Evolutionary conservation across 2,888 invertebrate genomes (phyloP).

Genomic region (Drosophila mulleri): DNA sequence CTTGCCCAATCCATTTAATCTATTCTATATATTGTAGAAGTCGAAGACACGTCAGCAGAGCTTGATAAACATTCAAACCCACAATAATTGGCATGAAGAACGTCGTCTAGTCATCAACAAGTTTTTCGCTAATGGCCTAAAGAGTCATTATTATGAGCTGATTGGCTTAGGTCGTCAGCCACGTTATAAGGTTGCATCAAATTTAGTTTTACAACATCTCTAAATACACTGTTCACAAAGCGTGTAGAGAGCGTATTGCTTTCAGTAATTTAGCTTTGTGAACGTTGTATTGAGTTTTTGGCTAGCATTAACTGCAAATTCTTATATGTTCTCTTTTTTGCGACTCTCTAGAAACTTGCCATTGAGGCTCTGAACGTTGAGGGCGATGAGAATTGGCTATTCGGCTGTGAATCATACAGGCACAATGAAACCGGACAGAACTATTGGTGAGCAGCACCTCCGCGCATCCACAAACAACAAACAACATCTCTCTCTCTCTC

Average conservation of each 20-base stretch:
- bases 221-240: background rate
- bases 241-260: background rate
- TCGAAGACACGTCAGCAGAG: conserved; percentile 47
- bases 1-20: background rate
- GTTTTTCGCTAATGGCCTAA: conserved; percentile 75
- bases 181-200: conserved; percentile 70
- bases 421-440: conserved; percentile 27
- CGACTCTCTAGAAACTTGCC: conserved; percentile 83
- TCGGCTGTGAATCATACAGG: conserved; percentile 89
- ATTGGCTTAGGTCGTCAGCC: conserved; percentile 76
- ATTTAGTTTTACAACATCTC: background rate
- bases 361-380: conserved; percentile 89
- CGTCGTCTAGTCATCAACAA: conserved; percentile 84
- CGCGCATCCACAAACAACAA: background rate
- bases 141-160: conserved; percentile 78
- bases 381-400: conserved; percentile 90
- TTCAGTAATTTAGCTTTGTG: background rate
- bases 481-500: background rate
- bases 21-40: conserved; percentile 32
- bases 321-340: background rate
- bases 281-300: background rate
- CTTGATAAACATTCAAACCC: conserved; percentile 21
- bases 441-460: conserved; percentile 55
- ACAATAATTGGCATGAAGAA: conserved; percentile 86
- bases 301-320: background rate